A percentile compares a stretch with the other conserved stretches of the same genome.
These are phyloP conservation scores for Athetis lepigone DNA, from an alignment of 2,888 invertebrate genomes.

Conservation along the genomic window DNA sequence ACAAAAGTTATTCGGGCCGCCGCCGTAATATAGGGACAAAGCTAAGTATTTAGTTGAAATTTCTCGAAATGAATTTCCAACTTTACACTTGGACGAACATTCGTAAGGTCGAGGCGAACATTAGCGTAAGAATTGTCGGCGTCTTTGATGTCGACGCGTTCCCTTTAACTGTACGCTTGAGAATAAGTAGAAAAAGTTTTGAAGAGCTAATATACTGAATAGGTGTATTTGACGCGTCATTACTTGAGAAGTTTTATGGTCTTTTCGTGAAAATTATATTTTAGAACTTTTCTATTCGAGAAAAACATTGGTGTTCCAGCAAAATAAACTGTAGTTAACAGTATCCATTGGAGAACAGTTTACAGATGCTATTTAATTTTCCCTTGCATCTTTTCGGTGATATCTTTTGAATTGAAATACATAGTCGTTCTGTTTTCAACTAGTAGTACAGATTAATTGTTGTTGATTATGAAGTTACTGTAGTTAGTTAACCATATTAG, in stretches of 20 bases:
- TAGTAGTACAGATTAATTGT: not conserved
- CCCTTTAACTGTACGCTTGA: conserved; percentile 46
- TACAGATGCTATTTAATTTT: not conserved
- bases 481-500: no score
- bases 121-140: conserved; percentile 59
- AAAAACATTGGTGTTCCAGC: not conserved
- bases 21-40: conserved; percentile 58
- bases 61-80: conserved; percentile 64
- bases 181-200: conserved; percentile 44
- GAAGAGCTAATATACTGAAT: conserved; percentile 23
- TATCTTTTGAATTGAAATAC: not conserved
- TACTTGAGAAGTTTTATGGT: conserved; percentile 2
- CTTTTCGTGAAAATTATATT: not conserved
- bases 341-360: not conserved
- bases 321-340: not conserved
- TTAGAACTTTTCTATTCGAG: not conserved
- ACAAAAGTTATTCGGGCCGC: conserved; percentile 47
- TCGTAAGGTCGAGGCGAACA: conserved; percentile 60
- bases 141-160: conserved; percentile 58
- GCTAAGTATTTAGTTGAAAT: conserved; percentile 62
- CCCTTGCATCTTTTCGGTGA: not conserved
- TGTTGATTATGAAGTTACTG: not conserved
- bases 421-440: not conserved
- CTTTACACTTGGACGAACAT: conserved; percentile 64
- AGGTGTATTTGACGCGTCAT: conserved; percentile 17